Percentiles rank a stretch among this genome's conserved stretches.
These are phyloP conservation scores for Bicyclus anynana DNA, from an alignment of 1,140 invertebrate genomes.

Conservation along the genomic window DNA sequence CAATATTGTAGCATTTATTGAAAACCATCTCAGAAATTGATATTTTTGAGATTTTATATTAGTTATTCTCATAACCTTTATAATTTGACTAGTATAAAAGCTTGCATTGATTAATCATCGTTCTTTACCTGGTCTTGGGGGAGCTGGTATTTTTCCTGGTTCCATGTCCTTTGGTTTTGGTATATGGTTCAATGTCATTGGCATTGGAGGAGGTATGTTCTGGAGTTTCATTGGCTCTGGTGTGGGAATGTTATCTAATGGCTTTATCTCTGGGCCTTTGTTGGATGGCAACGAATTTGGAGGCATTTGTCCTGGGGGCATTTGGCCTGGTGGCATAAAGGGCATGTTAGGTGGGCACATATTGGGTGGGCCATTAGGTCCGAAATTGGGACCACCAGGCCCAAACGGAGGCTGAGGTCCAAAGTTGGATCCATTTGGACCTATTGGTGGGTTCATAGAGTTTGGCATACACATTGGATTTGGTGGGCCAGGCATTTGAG, in stretches of 20 bases:
- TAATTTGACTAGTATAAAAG: conserved; percentile 1
- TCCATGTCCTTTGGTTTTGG: conserved; percentile 56
- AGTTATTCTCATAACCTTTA: neutral
- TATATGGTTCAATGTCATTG: conserved; percentile 45
- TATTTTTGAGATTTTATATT: neutral
- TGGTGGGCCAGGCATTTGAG: conserved; percentile 52
- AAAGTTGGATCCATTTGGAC: conserved; percentile 26
- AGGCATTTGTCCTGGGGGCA: conserved; percentile 19
- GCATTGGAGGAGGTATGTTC: conserved; percentile 54
- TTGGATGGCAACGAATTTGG: conserved; percentile 26
- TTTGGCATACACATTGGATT: conserved; percentile 54
- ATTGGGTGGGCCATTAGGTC: conserved; percentile 21
- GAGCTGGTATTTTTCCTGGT: conserved; percentile 43
- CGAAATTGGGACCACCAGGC: conserved; percentile 35
- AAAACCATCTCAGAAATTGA: neutral
- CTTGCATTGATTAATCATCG: neutral
- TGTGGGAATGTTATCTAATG: conserved; percentile 46
- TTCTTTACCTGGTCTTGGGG: conserved; percentile 53
- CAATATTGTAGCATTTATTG: neutral
- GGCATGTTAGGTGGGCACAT: conserved; percentile 16
- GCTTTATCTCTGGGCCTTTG: conserved; percentile 45
- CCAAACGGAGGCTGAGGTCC: conserved; percentile 34
- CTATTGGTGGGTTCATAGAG: conserved; percentile 40
- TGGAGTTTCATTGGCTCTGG: conserved; percentile 55
- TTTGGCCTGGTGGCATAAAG: conserved; percentile 30